Conservation (phyloP, 2,888 invertebrate genomes). For the Marasmarcha lunaedactyla region DNA sequence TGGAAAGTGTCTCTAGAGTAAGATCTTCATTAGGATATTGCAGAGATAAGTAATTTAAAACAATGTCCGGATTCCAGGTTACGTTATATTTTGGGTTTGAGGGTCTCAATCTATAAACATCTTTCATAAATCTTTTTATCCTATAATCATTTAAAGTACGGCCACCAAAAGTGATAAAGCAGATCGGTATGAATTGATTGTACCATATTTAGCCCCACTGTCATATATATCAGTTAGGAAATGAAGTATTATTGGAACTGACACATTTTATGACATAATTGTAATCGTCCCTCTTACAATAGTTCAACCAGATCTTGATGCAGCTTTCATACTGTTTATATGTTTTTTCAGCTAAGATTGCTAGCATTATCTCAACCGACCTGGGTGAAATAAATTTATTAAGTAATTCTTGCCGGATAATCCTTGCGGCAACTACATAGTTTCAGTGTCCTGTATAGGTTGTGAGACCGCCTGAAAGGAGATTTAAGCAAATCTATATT, state of each 20-base stretch:
- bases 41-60: conserved; percentile 3
- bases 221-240: conserved; percentile 6
- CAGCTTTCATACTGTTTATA: conserved; percentile 10
- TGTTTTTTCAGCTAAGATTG: conserved; percentile 4
- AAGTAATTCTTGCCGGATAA: conserved; percentile 5
- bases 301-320: conserved; percentile 5
- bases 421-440: conserved; percentile 8
- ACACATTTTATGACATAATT: conserved; percentile 1
- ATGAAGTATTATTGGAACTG: conserved; percentile 4
- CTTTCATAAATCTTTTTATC: conserved; percentile 3
- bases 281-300: conserved; percentile 4
- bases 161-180: neutral
- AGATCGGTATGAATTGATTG: conserved; percentile 1
- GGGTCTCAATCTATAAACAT: conserved; percentile 6
- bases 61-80: conserved; percentile 6
- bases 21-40: conserved; percentile 2
- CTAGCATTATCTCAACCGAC: conserved; percentile 8
- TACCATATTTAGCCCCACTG: conserved; percentile 6
- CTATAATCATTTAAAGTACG: neutral
- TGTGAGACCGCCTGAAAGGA: conserved; percentile 10
- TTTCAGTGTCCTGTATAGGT: too few species aligned
- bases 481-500: conserved; percentile 5
- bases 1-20: conserved; percentile 5
- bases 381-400: conserved; percentile 2
- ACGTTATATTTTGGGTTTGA: conserved; percentile 5